Percentiles rank a stretch among this genome's conserved stretches.
Conservation (phyloP, 1,140 invertebrate species). For the Cydia fagiglandana region DNA sequence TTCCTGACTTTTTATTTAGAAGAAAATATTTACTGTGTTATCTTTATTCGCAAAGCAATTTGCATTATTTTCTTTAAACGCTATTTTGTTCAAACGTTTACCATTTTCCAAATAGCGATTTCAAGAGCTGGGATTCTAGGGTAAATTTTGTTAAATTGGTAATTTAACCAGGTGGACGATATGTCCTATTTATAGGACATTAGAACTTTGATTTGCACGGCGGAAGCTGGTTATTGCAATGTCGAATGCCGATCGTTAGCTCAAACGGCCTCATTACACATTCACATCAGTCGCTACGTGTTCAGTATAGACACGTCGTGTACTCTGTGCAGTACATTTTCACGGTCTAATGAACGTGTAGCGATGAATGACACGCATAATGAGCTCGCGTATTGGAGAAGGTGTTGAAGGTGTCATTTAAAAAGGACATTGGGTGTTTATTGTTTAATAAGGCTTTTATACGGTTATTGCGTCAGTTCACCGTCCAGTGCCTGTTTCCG, state of each 20-base stretch:
- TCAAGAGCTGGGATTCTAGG: too few relatives aligned
- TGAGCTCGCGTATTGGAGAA: not conserved
- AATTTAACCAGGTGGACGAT: not conserved
- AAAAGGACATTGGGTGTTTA: not conserved
- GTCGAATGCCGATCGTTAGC: constrained; percentile 22
- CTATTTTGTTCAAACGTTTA: not conserved
- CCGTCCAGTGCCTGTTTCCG: too few relatives aligned
- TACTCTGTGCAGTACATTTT: not conserved
- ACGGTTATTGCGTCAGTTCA: too few relatives aligned
- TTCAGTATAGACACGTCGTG: not conserved
- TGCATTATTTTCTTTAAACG: not conserved
- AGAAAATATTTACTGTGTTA: not conserved
- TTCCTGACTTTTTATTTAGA: not conserved
- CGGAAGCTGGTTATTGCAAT: constrained; percentile 19
- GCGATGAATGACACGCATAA: not conserved
- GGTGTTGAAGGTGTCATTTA: not conserved
- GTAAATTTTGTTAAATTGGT: not conserved
- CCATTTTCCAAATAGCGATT: not conserved
- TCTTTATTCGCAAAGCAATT: not conserved
- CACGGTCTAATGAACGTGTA: constrained; percentile 13
- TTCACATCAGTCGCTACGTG: not conserved
- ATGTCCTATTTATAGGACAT: not conserved
- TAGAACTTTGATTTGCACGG: not conserved
- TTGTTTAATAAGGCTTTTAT: not conserved
- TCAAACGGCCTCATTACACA: constrained; percentile 20